phyloP scores from a whole-genome alignment of 1,140 invertebrate genomes.

The Lasioglossum albipes region DNA sequence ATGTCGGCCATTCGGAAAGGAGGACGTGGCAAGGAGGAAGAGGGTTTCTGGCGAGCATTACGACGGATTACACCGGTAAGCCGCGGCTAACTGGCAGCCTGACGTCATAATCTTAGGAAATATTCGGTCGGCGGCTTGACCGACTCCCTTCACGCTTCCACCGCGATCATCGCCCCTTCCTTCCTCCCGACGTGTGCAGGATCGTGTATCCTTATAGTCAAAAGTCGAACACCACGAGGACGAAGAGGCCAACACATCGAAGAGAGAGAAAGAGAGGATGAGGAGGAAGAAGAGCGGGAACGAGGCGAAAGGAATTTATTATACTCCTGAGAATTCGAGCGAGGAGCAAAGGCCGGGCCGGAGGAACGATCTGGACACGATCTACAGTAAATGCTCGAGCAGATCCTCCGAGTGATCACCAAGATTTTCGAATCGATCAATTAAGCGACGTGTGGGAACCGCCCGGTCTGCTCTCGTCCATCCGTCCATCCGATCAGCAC shows the following conservation, averaged over 20 bases:
- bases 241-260: constrained; percentile 12
- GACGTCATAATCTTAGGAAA: constrained; percentile 80
- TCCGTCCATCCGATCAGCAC: constrained; percentile 72
- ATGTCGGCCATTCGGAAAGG: constrained; percentile 14
- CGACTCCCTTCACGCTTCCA: constrained; percentile 52
- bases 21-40: not conserved
- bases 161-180: constrained; percentile 14
- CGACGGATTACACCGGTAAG: constrained; percentile 79
- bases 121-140: constrained; percentile 69
- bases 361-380: constrained; percentile 60
- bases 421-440: constrained; percentile 81
- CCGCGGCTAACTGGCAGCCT: constrained; percentile 73
- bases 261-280: not conserved
- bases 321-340: constrained; percentile 56
- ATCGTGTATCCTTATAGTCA: constrained; percentile 23
- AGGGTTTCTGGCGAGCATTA: constrained; percentile 65
- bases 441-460: constrained; percentile 80
- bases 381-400: constrained; percentile 66
- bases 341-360: constrained; percentile 29
- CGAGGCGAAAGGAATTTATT: constrained; percentile 51
- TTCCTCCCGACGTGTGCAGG: not conserved
- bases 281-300: not conserved
- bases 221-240: constrained; percentile 22
- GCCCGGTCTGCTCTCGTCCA: constrained; percentile 67
- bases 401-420: constrained; percentile 75